These are phyloP conservation scores for Scaptomyza cyrtandrae DNA, from an alignment of 2,888 invertebrate species.

Conservation along the genomic window DNA sequence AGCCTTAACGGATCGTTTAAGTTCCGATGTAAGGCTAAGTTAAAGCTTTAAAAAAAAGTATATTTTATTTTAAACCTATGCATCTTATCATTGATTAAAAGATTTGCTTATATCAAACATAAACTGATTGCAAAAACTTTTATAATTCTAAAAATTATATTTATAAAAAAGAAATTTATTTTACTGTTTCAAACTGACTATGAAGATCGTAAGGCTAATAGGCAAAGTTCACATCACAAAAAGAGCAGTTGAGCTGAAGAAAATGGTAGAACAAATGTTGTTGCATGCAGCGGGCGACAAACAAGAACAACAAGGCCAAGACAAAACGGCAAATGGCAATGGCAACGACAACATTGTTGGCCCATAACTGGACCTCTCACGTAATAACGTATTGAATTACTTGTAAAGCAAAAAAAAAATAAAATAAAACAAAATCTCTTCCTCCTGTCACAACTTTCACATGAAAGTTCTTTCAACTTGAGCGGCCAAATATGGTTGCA, in stretches of 20 bases:
- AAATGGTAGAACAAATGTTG: conserved; percentile 23
- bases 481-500: conserved; percentile 76
- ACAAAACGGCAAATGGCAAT: conserved; percentile 34
- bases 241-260: conserved; percentile 10
- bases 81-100: too few relatives aligned
- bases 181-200: conserved; percentile 6
- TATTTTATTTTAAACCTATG: too few relatives aligned
- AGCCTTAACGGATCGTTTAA: too few relatives aligned
- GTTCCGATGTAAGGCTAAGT: too few relatives aligned
- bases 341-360: conserved; percentile 63
- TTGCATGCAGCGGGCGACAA: conserved; percentile 32
- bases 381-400: conserved; percentile 78
- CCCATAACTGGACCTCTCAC: conserved; percentile 81
- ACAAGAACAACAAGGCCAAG: conserved; percentile 32
- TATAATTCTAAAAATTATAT: too few relatives aligned
- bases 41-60: too few relatives aligned
- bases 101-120: too few relatives aligned
- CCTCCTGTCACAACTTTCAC: conserved; percentile 80
- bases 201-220: conserved; percentile 58
- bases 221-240: conserved; percentile 70
- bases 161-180: too few relatives aligned
- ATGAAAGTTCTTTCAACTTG: conserved; percentile 81
- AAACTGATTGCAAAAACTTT: too few relatives aligned
- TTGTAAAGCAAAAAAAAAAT: conserved; percentile 41
- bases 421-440: conserved; percentile 57